A percentile compares a stretch with the other conserved stretches of the same genome.
These are phyloP conservation scores for Actinia tenebrosa DNA, from an alignment of 64 coral and sea anemone genomes.

Conservation along the genomic window DNA sequence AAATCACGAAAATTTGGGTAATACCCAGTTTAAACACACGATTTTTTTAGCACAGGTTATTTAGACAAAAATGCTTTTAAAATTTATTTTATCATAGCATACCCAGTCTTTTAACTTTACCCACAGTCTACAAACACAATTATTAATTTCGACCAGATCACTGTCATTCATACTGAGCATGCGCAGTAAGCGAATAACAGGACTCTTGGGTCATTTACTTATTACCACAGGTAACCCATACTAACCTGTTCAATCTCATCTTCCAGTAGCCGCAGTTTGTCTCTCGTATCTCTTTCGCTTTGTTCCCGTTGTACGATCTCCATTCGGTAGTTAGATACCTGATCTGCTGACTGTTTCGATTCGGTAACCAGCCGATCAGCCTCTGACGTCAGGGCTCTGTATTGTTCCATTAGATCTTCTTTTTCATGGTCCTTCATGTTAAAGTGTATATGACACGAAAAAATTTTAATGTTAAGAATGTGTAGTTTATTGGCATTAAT, in stretches of 20 bases:
- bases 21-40: neutral
- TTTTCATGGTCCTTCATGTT: slow-evolving; percentile 87
- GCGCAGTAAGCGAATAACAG: neutral
- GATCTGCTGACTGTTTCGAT: slow-evolving; percentile 64
- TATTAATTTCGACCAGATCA: neutral
- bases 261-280: slow-evolving; percentile 74
- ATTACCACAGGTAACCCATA: neutral
- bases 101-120: neutral
- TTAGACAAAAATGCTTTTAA: neutral
- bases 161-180: neutral
- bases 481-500: too few species aligned
- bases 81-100: neutral
- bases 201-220: neutral
- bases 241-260: slow-evolving; percentile 90
- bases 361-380: slow-evolving; percentile 78
- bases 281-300: slow-evolving; percentile 60
- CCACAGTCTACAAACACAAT: neutral
- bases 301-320: slow-evolving; percentile 76
- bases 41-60: neutral
- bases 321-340: slow-evolving; percentile 69
- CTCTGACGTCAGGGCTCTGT: slow-evolving; percentile 71
- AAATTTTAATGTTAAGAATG: too few species aligned
- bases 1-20: neutral
- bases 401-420: slow-evolving; percentile 92
- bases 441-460: neutral